phyloP scores from a whole-genome alignment of 2,113 vertebrate species.

The Pao palembangensis region DNA sequence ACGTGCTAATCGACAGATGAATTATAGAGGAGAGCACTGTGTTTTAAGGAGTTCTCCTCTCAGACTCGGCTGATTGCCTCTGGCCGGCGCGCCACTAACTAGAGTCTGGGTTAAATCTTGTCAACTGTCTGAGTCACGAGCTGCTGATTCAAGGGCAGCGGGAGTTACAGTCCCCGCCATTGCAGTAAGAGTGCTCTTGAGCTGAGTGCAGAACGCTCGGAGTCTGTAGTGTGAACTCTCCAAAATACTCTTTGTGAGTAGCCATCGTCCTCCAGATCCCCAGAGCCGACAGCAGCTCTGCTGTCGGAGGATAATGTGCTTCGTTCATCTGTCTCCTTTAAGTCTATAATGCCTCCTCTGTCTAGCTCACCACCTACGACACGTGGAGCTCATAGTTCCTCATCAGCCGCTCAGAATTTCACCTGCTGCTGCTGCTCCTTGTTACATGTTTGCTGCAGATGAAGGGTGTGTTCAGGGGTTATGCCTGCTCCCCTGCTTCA shows the following conservation, averaged over 20 bases:
- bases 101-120: conserved; percentile 13
- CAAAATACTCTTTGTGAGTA: conserved; percentile 5
- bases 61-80: conserved; percentile 1
- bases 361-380: background rate
- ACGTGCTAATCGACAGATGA: conserved; percentile 16
- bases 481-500: too few species aligned
- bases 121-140: conserved; percentile 7
- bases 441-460: background rate
- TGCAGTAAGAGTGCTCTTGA: conserved; percentile 36
- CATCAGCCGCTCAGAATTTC: conserved; percentile 19
- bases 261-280: conserved; percentile 29
- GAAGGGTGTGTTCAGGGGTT: too few species aligned
- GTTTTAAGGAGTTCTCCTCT: background rate
- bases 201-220: conserved; percentile 14
- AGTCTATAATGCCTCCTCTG: background rate
- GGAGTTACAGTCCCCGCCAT: conserved; percentile 14
- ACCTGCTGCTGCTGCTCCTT: background rate
- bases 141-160: conserved; percentile 19
- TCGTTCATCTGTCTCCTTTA: conserved; percentile 39
- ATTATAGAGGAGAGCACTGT: conserved; percentile 22
- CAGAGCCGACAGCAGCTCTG: conserved; percentile 22
- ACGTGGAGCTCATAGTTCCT: background rate
- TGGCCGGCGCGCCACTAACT: too few species aligned
- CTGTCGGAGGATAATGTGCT: conserved; percentile 30
- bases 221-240: conserved; percentile 11